A percentile compares a stretch with the other conserved stretches of the same genome.
Conservation (phyloP, 1,140 invertebrate species). For the Papilio polyxenes region DNA sequence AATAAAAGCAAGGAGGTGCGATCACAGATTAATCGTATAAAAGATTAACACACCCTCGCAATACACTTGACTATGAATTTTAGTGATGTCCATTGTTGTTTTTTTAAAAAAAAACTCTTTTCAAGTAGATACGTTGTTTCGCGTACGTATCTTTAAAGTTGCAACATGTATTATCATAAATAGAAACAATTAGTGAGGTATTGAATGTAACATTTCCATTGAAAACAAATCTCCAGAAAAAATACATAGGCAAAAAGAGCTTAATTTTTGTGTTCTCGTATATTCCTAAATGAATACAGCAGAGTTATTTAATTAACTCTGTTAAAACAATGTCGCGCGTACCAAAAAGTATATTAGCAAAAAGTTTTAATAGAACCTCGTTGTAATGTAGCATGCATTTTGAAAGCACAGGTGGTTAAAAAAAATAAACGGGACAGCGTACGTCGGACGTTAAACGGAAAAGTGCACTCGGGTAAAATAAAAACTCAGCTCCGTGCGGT, state of each 20-base stretch:
- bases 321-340: slow-evolving; percentile 1
- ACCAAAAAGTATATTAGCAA: slow-evolving; percentile 28
- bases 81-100: not conserved
- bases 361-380: slow-evolving; percentile 26
- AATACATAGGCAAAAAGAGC: not conserved
- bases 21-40: slow-evolving; percentile 35
- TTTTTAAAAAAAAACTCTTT: not conserved
- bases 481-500: slow-evolving; percentile 56
- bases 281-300: not conserved
- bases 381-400: slow-evolving; percentile 45
- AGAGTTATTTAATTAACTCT: slow-evolving; percentile 18
- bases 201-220: not conserved
- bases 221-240: not conserved
- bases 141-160: too few relatives aligned
- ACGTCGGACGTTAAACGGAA: slow-evolving; percentile 59
- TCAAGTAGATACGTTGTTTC: not conserved
- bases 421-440: slow-evolving; percentile 52
- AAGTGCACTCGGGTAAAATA: slow-evolving; percentile 62
- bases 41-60: slow-evolving; percentile 1
- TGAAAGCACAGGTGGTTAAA: slow-evolving; percentile 60
- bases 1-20: slow-evolving; percentile 37
- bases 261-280: not conserved
- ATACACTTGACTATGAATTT: slow-evolving; percentile 7
- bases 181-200: too few relatives aligned
- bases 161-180: too few relatives aligned